Percentiles rank a stretch among this genome's conserved stretches.
Conservation (phyloP, 2,888 invertebrate species). For the Tetanocera ferruginea region DNA sequence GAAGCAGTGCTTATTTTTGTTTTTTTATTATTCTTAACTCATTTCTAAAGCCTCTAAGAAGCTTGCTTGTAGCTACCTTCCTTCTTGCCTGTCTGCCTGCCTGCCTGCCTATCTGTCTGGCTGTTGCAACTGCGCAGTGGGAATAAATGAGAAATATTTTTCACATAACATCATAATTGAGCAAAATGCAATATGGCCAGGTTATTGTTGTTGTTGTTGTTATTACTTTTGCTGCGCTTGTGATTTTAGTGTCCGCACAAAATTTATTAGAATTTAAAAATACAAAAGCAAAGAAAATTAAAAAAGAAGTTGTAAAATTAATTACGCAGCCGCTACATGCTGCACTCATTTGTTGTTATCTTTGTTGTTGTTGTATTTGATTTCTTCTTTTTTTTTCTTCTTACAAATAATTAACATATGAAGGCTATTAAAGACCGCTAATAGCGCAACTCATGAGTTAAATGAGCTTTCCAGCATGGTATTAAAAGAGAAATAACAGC, state of each 20-base stretch:
- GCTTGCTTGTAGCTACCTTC: background rate
- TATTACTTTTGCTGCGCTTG: background rate
- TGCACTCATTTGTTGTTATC: background rate
- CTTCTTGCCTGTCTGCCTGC: background rate
- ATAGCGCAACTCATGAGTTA: background rate
- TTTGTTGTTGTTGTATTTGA: background rate
- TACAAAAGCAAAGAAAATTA: background rate
- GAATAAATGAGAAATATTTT: conserved; percentile 38
- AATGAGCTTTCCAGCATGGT: background rate
- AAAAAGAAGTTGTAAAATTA: background rate
- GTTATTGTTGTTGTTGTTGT: conserved; percentile 41
- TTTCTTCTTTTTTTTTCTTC: background rate
- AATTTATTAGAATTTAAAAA: background rate
- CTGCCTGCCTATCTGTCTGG: background rate
- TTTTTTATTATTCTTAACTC: background rate
- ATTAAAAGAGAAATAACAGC: background rate
- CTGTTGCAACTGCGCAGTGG: conserved; percentile 19
- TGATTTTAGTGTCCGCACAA: background rate
- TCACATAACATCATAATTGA: conserved; percentile 43
- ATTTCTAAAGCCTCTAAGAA: background rate
- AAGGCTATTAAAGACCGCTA: conserved; percentile 11
- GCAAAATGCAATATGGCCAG: conserved; percentile 1
- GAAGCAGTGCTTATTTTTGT: background rate
- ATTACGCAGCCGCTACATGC: background rate
- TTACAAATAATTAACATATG: conserved; percentile 13